Evolutionary conservation across 2,888 invertebrate species (phyloP), one percentile per base, ranked within the genome.

Genomic region (Phyllotreta cruciferae): DNA sequence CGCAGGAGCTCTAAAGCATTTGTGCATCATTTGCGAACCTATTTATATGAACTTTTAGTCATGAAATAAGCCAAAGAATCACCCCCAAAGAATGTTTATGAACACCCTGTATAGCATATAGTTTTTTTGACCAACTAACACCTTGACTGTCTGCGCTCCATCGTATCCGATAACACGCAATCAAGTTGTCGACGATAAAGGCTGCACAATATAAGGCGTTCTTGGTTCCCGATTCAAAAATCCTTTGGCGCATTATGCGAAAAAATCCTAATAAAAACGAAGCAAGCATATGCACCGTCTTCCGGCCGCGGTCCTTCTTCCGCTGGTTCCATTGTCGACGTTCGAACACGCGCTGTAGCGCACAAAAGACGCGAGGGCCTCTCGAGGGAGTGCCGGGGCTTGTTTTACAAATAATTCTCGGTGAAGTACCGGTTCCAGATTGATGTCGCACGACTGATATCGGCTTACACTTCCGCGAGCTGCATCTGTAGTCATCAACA

Each of bases 231-330:
- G 53, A 62, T 61, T 56, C 45, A 63, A 11, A 37, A 37, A 52
- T 58, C 58, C 58, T 65, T 63, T 60, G 64, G 36, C 66, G 58
- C 68, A 60, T 64, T 56, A 54, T 61, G 68, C 69, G 24, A 24
- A 24, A 24, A 24, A 24, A 24, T 24, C 1, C 1, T 24, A 24
- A 70, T 10, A 37, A 8, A 70, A 66, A 61, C 63, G 47, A 62
- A 55, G 49, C 35, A 41, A 58, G 67, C 73, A 73, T 74, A 71
- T 73, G 73, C 68, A 68, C 70, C 66, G 64, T 66, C 72, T 74
- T 75, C 75, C 74, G 73, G 74, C 66, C 68, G 35, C 63, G 57
- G 67, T 68, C 68, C 71, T 70, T 70, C 72, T 72, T 72, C 72
- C 72, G 70, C 69, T 66, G 61, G 60, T 42, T 68, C 71, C 72